Percentiles rank a stretch among this genome's conserved stretches.
Evolutionary conservation across 2,888 invertebrate genomes (phyloP).

Genomic region (Euplexia lucipara): DNA sequence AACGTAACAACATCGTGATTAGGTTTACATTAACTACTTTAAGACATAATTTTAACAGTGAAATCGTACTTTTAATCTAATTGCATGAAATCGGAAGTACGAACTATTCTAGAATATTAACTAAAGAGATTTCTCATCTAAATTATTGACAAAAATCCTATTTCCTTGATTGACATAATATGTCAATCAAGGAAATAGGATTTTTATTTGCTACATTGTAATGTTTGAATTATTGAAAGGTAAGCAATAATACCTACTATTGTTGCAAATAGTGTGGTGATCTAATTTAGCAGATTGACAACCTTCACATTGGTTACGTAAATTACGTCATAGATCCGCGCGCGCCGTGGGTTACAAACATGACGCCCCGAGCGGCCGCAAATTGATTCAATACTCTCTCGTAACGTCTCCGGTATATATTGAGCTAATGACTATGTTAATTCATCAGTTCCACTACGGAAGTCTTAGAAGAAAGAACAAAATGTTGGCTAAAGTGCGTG

Average conservation of each 20-base stretch:
- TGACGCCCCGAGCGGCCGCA: constrained; percentile 83
- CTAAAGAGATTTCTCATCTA: constrained; percentile 64
- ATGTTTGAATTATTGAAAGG: no score
- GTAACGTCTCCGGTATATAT: constrained; percentile 90
- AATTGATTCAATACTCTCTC: constrained; percentile 89
- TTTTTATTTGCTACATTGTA: no score
- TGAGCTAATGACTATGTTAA: constrained; percentile 89
- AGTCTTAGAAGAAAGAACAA: constrained; percentile 87
- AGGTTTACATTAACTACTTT: constrained; percentile 45
- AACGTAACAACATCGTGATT: constrained; percentile 45
- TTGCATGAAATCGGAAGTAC: constrained; percentile 43
- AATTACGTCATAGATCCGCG: constrained; percentile 86
- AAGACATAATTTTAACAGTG: constrained; percentile 58
- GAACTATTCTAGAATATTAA: constrained; percentile 67
- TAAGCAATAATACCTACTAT: constrained; percentile 56
- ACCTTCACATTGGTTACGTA: constrained; percentile 90
- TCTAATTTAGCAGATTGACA: constrained; percentile 77
- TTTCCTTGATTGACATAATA: not conserved
- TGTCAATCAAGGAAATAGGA: no score
- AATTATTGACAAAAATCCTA: not conserved
- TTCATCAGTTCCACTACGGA: constrained; percentile 89
- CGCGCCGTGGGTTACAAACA: constrained; percentile 82
- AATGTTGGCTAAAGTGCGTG: constrained; percentile 87
- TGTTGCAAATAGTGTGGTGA: constrained; percentile 65
- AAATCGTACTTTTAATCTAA: constrained; percentile 59